Evolutionary conservation across 2,888 invertebrate species (phyloP), one percentile per base, ranked within the genome.

Genomic region (Drosophila peninsularis): DNA sequence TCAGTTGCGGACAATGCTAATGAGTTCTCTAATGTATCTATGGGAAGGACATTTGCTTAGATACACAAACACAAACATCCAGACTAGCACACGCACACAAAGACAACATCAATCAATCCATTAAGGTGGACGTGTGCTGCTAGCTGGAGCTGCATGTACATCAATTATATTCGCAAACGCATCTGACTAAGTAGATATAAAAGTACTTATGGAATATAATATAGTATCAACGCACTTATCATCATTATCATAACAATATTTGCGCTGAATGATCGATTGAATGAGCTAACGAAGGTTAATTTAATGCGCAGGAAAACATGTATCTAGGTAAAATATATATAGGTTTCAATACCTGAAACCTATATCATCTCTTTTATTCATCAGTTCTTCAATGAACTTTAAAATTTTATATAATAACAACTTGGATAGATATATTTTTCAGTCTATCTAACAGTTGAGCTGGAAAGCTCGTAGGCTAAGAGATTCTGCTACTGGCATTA

Each of bases 41-140:
- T 30, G 30, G 9, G 21, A 36, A 57, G 36, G 19, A 24, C 44
- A 61, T 36, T 44, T 44, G 34, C 34, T 19, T n/a, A 17, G 34
- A 13, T 0, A 27, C 24, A 3, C 36, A 36, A 36, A 27, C 24
- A 3, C 36, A 36, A 36, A 36, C 36, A 14, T 5, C 34, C 42
- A 34, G 24, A 24, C 24, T 5, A 21, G n/a, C n/a, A 10, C 47
- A 27, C 27, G 27, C 5, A 0, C n/a, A 27, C 27, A 47, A 6
- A 30, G 45, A 36, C 45, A 56, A 34, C 57, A 61, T 57, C 44
- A 57, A 61, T 57, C 61, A 61, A 58, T 57, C 34, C 19, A 44
- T 58, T 53, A 41, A 34, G 49, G 34, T 34, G 34, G 21, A 14
- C 34, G 49, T 13, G 5, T 21, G 39, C 13, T 10, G 4, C n/a